Conservation (phyloP, 1,140 invertebrate genomes). For the Coboldia fuscipes region DNA sequence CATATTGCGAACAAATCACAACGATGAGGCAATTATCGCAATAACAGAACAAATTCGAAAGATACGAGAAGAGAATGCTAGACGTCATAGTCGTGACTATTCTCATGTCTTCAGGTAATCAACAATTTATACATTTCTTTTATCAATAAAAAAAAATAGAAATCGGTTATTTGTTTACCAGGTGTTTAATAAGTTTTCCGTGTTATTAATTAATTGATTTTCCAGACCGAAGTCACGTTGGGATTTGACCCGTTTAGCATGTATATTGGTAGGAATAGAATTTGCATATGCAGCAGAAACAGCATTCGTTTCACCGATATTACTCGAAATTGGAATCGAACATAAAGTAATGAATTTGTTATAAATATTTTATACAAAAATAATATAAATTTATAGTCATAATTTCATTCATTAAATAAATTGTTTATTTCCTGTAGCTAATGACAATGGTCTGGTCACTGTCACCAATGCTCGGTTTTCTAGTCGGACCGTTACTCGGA, state of each 20-base stretch:
- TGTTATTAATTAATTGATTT: constrained; percentile 3
- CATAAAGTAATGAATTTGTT: constrained; percentile 42
- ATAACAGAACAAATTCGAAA: constrained; percentile 20
- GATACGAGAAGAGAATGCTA: constrained; percentile 15
- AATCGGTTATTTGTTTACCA: not conserved
- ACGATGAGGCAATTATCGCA: too few relatives aligned
- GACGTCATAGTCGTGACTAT: constrained; percentile 19
- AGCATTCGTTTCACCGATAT: constrained; percentile 64
- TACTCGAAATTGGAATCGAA: constrained; percentile 56
- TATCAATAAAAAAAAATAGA: not conserved
- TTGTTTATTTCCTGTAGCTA: constrained; percentile 8
- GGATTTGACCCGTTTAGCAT: constrained; percentile 50
- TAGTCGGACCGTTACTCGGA: constrained; percentile 59
- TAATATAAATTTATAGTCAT: not conserved
- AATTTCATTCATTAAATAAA: not conserved
- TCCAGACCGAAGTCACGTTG: constrained; percentile 37
- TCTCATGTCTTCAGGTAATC: constrained; percentile 24
- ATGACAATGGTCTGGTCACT: constrained; percentile 69
- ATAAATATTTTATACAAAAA: not conserved
- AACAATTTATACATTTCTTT: not conserved
- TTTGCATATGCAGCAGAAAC: constrained; percentile 77
- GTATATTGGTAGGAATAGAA: constrained; percentile 70
- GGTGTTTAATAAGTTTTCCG: not conserved
- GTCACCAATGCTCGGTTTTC: constrained; percentile 56
- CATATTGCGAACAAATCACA: too few relatives aligned